Evolutionary conservation across 1,140 invertebrate species (phyloP), one percentile per base, ranked within the genome.

Genomic region (Tetramorium alpestre): DNA sequence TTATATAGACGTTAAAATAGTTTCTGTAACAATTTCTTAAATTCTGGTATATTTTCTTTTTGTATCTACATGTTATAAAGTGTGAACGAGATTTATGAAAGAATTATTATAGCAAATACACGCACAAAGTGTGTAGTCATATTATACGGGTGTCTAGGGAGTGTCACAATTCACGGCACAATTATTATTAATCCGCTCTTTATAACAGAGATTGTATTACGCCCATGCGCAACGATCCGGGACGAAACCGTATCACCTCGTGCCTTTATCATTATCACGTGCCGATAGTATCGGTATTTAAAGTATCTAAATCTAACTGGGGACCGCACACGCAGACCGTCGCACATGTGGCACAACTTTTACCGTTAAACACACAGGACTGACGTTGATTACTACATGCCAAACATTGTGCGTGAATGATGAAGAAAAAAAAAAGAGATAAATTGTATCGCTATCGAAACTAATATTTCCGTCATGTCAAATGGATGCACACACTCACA

Each of bases 271-370:
- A 86, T 85, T 73, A 73, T 84, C 28, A 4, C 25, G 7, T 65
- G 47, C 28, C 41, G 77, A 89, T 87, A 73, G 13, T 62, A 91
- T 85, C 73, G 60, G 13, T 18, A 47, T 84, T 86, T 77, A 65
- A 88, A 88, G 54, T 51, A 85, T 90, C 75, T 76, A 85, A 85
- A 87, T 80, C 58, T 80, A 80, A 90, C 62, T 38, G 60, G 33
- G 10, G 10, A 49, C 22, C 41, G 41, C 44, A n/a, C 22, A 49
- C 41, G 44, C 22, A 49, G 58, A 0, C 25, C 8, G 87, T 28
- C 60, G 38, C 54, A 13, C 81, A 51, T 28, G 60, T 56, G 10
- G 33, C 80, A 75, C 73, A 60, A 58, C 28, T 65, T 69, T 88
- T 85, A 88, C 28, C 51, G 73, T 88, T 88, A 80, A 28, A 38